Evolutionary conservation across 2,797 vertebrate species (phyloP).

Genomic region (Eleutherodactylus coqui): DNA sequence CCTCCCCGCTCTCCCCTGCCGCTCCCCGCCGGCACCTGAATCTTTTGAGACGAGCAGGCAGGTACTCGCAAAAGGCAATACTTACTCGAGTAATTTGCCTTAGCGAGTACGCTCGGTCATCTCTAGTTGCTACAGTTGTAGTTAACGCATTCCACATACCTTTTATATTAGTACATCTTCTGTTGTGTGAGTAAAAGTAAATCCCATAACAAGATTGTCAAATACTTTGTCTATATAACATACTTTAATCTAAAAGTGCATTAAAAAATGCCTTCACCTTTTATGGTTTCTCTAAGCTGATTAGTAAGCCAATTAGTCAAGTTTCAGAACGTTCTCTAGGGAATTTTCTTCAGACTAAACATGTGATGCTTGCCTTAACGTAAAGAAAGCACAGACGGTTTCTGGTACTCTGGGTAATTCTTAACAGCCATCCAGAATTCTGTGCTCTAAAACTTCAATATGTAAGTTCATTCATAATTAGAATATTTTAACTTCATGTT

Average conservation of each 20-base stretch:
- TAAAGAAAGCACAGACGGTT: not conserved
- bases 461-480: slow-evolving; percentile 5
- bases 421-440: not conserved
- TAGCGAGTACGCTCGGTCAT: too few relatives aligned
- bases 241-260: slow-evolving; percentile 19
- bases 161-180: not conserved
- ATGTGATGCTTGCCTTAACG: not conserved
- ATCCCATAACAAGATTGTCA: not conserved
- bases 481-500: not conserved
- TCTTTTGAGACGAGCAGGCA: too few relatives aligned
- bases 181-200: not conserved
- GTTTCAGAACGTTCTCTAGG: slow-evolving; percentile 19
- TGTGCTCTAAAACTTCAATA: not conserved
- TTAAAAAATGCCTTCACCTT: slow-evolving; percentile 8
- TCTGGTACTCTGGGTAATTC: slow-evolving; percentile 1
- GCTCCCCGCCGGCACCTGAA: too few relatives aligned
- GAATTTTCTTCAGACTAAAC: slow-evolving; percentile 15
- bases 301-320: slow-evolving; percentile 42
- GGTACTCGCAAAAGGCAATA: too few relatives aligned
- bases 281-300: slow-evolving; percentile 9
- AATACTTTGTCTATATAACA: not conserved
- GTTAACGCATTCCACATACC: not conserved
- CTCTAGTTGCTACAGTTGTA: not conserved
- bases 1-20: too few relatives aligned
- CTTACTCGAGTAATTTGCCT: too few relatives aligned